Conservation (phyloP, 2,888 invertebrate species). For the Desoria tigrina region DNA sequence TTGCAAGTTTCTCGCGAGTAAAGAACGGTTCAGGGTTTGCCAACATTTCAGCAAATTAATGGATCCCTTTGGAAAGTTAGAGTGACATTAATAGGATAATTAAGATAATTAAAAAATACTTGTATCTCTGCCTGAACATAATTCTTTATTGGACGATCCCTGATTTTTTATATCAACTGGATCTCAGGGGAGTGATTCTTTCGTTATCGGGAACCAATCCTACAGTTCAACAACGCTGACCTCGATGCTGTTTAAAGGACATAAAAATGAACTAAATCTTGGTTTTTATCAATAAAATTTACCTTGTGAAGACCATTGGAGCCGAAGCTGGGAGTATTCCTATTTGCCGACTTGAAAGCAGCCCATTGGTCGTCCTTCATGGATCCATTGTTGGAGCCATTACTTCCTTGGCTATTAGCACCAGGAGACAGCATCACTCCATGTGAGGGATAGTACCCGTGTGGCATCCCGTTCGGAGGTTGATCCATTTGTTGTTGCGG, state of each 20-base stretch:
- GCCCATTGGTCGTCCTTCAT: constrained; percentile 50
- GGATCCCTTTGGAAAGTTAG: no score
- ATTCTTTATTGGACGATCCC: no score
- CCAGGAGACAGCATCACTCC: constrained; percentile 43
- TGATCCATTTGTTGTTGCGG: constrained; percentile 42
- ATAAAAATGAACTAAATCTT: no score
- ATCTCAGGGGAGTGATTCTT: no score
- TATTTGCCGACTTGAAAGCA: constrained; percentile 41
- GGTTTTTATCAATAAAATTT: no score
- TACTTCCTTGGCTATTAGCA: constrained; percentile 34
- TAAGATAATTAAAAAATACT: constrained; percentile 11
- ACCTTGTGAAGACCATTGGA: constrained; percentile 52
- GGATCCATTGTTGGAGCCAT: constrained; percentile 21
- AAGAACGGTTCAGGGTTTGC: no score
- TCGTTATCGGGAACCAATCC: no score
- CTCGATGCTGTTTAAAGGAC: no score
- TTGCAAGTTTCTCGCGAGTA: no score
- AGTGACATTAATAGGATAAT: constrained; percentile 7
- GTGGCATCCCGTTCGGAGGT: constrained; percentile 42
- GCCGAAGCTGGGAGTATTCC: constrained; percentile 39
- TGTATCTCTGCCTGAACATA: neutral
- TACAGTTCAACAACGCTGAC: no score
- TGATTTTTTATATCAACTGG: no score
- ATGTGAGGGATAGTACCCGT: constrained; percentile 48
- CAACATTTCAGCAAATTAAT: no score